Conservation (phyloP, 2,113 vertebrate genomes). For the Microcebus jonahi region DNA sequence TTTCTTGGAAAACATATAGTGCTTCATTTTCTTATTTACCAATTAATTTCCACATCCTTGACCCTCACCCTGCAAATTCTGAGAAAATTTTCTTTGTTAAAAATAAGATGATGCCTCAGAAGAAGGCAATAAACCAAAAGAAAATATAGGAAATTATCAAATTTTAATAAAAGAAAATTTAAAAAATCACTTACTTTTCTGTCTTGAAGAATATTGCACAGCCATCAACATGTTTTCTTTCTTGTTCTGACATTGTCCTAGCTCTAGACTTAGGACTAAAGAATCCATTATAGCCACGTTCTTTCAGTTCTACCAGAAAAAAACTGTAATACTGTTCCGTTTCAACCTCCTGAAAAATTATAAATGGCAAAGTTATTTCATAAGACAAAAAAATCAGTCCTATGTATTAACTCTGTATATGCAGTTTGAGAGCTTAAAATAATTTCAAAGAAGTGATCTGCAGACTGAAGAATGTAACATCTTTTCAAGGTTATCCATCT, state of each 20-base stretch:
- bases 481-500: constrained; percentile 23
- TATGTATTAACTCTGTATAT: neutral
- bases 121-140: too few relatives aligned
- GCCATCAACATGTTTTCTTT: constrained; percentile 97
- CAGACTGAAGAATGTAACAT: neutral
- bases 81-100: neutral
- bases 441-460: neutral
- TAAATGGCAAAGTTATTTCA: constrained; percentile 71
- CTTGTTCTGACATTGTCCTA: constrained; percentile 97
- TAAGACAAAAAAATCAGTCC: constrained; percentile 1
- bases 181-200: constrained; percentile 91
- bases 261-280: constrained; percentile 99
- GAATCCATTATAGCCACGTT: constrained; percentile 97
- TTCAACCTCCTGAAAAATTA: constrained; percentile 93
- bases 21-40: constrained; percentile 28
- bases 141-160: too few relatives aligned
- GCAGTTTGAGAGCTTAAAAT: constrained; percentile 18
- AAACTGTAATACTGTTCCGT: constrained; percentile 98
- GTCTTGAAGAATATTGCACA: constrained; percentile 98
- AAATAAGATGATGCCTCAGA: neutral
- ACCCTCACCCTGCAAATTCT: neutral
- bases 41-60: neutral
- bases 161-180: too few relatives aligned
- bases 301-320: constrained; percentile 96
- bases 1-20: constrained; percentile 4